Conservation (phyloP, 2,113 vertebrate genomes). For the Charina bottae region DNA sequence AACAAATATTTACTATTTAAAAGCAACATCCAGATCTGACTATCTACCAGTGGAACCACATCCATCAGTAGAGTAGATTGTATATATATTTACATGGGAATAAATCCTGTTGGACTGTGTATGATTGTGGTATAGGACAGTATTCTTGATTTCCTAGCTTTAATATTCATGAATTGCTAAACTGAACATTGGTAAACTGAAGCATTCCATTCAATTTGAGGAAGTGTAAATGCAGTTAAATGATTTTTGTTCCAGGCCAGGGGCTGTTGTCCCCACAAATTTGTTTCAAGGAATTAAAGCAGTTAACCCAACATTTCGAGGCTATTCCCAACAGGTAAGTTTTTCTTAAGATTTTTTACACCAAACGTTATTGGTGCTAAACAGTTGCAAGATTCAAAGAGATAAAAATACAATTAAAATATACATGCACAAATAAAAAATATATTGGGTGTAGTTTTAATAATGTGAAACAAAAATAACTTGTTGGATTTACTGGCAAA, state of each 20-base stretch:
- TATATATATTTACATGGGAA: neutral
- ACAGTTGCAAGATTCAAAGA: neutral
- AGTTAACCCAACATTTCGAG: constrained; percentile 95
- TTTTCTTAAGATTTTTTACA: neutral
- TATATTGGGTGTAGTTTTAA: neutral
- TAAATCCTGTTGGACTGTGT: neutral
- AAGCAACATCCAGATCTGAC: neutral
- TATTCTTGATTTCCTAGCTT: neutral
- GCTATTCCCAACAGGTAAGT: constrained; percentile 96
- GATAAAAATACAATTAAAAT: neutral
- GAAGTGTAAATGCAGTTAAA: constrained; percentile 21
- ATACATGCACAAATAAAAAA: neutral
- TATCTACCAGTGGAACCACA: neutral
- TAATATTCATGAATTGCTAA: neutral
- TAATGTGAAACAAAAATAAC: neutral
- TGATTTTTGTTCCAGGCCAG: constrained; percentile 78
- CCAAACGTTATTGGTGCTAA: neutral
- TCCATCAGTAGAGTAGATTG: neutral
- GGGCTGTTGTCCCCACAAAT: constrained; percentile 93
- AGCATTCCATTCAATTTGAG: neutral
- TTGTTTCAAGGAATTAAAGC: constrained; percentile 98
- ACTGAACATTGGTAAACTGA: neutral
- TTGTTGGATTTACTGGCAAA: neutral
- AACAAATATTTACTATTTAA: neutral
- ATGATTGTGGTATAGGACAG: neutral